These are phyloP conservation scores for Prionace glauca DNA, from an alignment of 2,797 vertebrate species.

Conservation along the genomic window DNA sequence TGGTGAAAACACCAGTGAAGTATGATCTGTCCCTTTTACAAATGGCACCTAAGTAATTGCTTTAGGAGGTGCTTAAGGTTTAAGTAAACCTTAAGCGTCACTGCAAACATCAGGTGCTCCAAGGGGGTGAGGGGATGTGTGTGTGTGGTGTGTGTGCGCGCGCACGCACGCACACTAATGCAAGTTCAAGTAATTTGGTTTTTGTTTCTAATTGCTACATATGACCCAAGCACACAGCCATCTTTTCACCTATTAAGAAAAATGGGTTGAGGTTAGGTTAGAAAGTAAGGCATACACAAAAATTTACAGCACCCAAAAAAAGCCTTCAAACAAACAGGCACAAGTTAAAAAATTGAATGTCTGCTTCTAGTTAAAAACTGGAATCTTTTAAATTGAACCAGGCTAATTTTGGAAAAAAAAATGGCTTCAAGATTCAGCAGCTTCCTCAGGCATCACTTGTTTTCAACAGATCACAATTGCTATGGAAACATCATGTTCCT, in stretches of 20 bases:
- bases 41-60: neutral
- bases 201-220: neutral
- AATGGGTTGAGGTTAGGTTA: neutral
- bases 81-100: neutral
- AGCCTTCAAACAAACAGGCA: no score
- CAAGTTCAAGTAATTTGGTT: neutral
- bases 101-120: neutral
- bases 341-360: neutral
- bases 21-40: neutral
- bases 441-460: conserved; percentile 58
- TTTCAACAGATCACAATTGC: conserved; percentile 62
- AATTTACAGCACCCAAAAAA: neutral
- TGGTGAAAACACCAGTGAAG: neutral
- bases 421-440: conserved; percentile 51
- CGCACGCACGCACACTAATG: no score
- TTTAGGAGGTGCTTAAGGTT: neutral
- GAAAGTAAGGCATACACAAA: neutral
- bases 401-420: neutral
- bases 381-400: neutral
- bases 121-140: neutral
- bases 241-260: conserved; percentile 37
- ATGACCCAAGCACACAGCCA: no score
- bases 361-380: neutral
- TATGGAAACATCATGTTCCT: conserved; percentile 66
- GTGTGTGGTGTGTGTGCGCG: no score